Conservation (phyloP, 2,797 vertebrate genomes). For the Trichosurus vulpecula region DNA sequence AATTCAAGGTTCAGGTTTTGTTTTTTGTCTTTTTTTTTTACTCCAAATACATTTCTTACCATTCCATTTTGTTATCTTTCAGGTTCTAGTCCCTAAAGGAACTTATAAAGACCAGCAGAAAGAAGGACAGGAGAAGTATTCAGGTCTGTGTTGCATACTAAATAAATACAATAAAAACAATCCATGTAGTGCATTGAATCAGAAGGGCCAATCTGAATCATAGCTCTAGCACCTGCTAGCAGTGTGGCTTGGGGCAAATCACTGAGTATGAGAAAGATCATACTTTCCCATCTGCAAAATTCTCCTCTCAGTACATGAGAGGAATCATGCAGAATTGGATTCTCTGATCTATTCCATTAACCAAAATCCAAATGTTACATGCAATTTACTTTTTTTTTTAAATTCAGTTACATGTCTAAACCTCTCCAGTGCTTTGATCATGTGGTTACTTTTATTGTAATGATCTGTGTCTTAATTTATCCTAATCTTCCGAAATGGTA, state of each 20-base stretch:
- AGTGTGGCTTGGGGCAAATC: background rate
- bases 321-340: background rate
- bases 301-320: background rate
- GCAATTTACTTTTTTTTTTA: background rate
- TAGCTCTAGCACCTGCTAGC: background rate
- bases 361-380: background rate
- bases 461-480: background rate
- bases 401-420: background rate
- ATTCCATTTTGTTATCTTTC: background rate
- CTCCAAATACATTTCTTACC: background rate
- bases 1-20: background rate
- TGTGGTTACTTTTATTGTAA: background rate
- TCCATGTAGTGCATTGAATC: background rate
- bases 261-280: background rate
- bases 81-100: background rate
- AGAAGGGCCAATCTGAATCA: background rate
- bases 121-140: background rate
- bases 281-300: background rate
- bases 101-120: background rate
- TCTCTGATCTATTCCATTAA: background rate
- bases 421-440: background rate
- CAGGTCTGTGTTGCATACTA: background rate
- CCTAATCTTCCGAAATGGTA: background rate
- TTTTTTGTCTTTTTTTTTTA: background rate
- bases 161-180: background rate